phyloP scores from a whole-genome alignment of 2,888 invertebrate species.

The Melipona bicolor region DNA sequence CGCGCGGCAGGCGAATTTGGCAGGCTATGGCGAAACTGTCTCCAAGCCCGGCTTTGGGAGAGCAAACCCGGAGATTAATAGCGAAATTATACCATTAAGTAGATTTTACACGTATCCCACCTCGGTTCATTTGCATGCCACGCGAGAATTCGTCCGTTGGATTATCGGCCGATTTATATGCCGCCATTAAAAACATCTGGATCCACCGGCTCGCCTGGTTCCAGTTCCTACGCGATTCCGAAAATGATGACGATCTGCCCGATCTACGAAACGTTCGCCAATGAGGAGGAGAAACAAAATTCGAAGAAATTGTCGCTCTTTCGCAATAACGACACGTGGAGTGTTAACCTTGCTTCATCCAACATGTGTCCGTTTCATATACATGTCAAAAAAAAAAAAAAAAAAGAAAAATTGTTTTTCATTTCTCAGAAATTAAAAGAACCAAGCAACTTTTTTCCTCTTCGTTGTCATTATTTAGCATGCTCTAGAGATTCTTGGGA shows the following conservation, averaged over 20 bases:
- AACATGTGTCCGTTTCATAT: neutral
- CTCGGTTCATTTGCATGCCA: slow-evolving; percentile 75
- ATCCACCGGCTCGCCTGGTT: slow-evolving; percentile 11
- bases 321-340: neutral
- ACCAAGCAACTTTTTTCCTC: neutral
- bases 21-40: slow-evolving; percentile 35
- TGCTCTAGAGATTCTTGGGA: neutral
- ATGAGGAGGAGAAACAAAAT: slow-evolving; percentile 33
- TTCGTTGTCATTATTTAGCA: neutral
- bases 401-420: neutral
- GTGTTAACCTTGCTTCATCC: neutral
- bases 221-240: neutral
- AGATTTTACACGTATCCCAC: slow-evolving; percentile 71
- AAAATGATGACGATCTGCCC: neutral
- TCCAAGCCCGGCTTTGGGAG: slow-evolving; percentile 23
- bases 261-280: slow-evolving; percentile 30
- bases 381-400: no score
- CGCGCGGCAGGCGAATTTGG: slow-evolving; percentile 19
- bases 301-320: slow-evolving; percentile 37
- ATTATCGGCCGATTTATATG: slow-evolving; percentile 78
- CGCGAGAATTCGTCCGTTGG: slow-evolving; percentile 70
- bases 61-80: slow-evolving; percentile 77
- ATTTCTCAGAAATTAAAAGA: neutral
- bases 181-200: slow-evolving; percentile 65
- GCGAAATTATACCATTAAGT: slow-evolving; percentile 80